Percentiles rank a stretch among this genome's conserved stretches.
phyloP scores from a whole-genome alignment of 2,888 invertebrate species.

The Nycteola revayana region DNA sequence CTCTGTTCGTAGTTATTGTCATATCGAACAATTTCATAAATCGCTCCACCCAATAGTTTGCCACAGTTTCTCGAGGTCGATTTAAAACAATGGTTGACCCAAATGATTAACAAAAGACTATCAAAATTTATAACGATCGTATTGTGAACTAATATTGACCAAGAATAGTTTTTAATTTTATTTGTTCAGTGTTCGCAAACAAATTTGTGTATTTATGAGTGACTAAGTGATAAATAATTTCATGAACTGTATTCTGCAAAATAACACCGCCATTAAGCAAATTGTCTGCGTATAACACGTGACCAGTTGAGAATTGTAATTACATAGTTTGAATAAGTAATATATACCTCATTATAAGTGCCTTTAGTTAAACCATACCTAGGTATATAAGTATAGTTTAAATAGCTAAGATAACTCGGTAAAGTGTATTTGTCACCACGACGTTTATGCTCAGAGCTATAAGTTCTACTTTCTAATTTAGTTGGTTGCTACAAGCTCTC shows the following conservation, averaged over 20 bases:
- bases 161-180: conserved; percentile 21
- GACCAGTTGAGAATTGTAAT: too few species aligned
- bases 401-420: too few species aligned
- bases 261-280: conserved; percentile 34
- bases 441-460: conserved; percentile 47
- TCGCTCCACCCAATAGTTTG: conserved; percentile 18
- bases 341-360: too few species aligned
- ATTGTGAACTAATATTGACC: conserved; percentile 12
- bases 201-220: conserved; percentile 18
- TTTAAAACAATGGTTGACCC: conserved; percentile 42
- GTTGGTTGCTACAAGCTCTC: conserved; percentile 54
- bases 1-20: conserved; percentile 3
- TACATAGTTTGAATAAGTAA: too few species aligned
- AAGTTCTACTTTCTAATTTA: conserved; percentile 73
- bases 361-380: too few species aligned
- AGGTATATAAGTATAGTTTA: too few species aligned
- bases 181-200: conserved; percentile 16
- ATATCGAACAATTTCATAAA: conserved; percentile 15
- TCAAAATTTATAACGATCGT: conserved; percentile 28
- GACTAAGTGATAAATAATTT: conserved; percentile 28
- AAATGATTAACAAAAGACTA: conserved; percentile 38
- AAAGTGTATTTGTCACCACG: conserved; percentile 36
- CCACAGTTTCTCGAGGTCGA: conserved; percentile 31
- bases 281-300: too few species aligned
- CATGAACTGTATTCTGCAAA: conserved; percentile 28